Base-by-base conservation (phyloP, 2,888 invertebrate species). In the Platynereis dumerilii region DNA sequence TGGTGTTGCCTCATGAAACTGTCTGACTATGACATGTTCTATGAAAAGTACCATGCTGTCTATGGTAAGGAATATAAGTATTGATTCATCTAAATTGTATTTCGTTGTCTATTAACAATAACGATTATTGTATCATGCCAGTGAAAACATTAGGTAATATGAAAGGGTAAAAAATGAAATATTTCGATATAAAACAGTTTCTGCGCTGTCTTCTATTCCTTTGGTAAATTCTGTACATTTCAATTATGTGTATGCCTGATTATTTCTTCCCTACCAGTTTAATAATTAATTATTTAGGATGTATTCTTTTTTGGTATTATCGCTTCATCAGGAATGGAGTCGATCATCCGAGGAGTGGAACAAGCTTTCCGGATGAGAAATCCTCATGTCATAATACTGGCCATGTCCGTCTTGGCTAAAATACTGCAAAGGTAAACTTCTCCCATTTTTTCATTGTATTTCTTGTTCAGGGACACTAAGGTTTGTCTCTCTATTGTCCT, bases 361-460 rank as follows among this genome's bases (percentile, higher is more conserved):
- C 58, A 58, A 28, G 58, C 45, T 2, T 24, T 45, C 7, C 17
- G 15, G 28, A 17, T 45, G 2, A 2, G 28, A 15, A 26, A 42
- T 3, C 26, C 26, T 26, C 44, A 20, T 24, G 58, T 58, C 1
- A 45, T 58, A 10, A 22, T 28, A 17, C 44, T 44, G 7, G 58
- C 44, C 2, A 42, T 45, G 45, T 22, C 44, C 24, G 44, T 58
- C 12, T 28, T 58, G 17, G 26, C 24, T 1, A 27, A 27, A 5
- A 45, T 58, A 58, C 45, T 58, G 5, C n/a, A 44, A 2, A 44
- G 58, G 58, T 58, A 29, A 57, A n/a, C n/a, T n/a, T n/a, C n/a
- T n/a, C 15, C 12, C 44, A 42, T 42, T 42, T 42, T 42, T 12
- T 12, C 12, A 42, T 42, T 42, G 12, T 42, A 12, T 42, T 42